Base-by-base conservation (phyloP, 1,140 invertebrate species). In the Anastrepha obliqua region DNA sequence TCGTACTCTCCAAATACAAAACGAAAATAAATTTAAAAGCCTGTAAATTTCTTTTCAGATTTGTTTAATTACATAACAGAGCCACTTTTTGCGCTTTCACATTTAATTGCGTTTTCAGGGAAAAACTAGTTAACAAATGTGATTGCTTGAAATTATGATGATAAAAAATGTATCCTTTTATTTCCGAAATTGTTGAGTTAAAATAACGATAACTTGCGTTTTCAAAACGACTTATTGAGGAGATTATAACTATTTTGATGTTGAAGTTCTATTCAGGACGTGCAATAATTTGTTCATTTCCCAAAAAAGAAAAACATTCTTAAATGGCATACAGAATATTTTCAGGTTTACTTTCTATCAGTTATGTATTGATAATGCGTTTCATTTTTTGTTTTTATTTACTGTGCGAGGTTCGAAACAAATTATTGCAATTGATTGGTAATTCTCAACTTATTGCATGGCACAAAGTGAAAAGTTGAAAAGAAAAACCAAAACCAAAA, bases 401-500 rank as follows among this genome's bases (percentile, higher is more conserved):
- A 39, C 65, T 39, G 65, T 67, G 65, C 65, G 65, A 67, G 65
- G 29, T 39, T 67, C 20, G 65, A 67, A 20, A 67, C 65, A 67
- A 67, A 67, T 42, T 42, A 20, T 29, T 67, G 9, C n/a, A 62
- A 62, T 62, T 5, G 5, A 15, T 62, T 15, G 11, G 4, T 62
- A 11, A 62, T 62, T 17, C 11, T 62, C 17, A 5, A 62, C 15
- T 4, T 4, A 62, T 62, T 62, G 0, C 29, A 67, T 67, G 65
- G 39, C 65, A 67, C 39, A 67, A 67, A 67, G 9, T 8, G 39
- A 67, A 42, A 8, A 20, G n/a, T 64, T 64, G 62, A 64, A 64
- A 29, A 29, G 29, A 29, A 29, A 29, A 29, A 29, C 29, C n/a
- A 64, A 64, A 64, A 15, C 17, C 17, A 9, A 4, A 39, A 42